A percentile compares a stretch with the other conserved stretches of the same genome.
These are phyloP conservation scores for Acanthosepion esculentum DNA, from an alignment of 2,888 invertebrate species.

Conservation along the genomic window DNA sequence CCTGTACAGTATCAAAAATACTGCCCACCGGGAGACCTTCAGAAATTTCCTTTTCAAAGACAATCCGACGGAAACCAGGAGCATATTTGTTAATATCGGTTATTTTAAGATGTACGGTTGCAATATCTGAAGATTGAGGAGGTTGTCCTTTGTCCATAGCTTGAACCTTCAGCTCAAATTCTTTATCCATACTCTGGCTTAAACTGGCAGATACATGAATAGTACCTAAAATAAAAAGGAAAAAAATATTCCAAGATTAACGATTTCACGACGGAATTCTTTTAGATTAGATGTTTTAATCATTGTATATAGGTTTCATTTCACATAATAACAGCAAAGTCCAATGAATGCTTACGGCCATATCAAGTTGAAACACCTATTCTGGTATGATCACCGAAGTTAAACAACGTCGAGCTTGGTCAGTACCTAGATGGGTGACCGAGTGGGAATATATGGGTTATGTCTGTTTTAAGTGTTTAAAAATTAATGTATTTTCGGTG, in stretches of 20 bases:
- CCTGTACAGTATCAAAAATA: conserved; percentile 86
- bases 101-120: conserved; percentile 79
- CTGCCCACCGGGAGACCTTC: conserved; percentile 92
- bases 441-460: too few species aligned
- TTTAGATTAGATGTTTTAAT: too few species aligned
- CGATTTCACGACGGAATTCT: not conserved
- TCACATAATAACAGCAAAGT: too few species aligned
- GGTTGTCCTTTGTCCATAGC: conserved; percentile 92
- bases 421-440: too few species aligned
- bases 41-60: conserved; percentile 91
- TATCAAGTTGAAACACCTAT: too few species aligned
- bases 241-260: not conserved
- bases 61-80: conserved; percentile 85
- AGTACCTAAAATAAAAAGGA: conserved; percentile 78
- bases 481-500: too few species aligned
- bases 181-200: conserved; percentile 40
- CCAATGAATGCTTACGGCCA: too few species aligned
- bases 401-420: too few species aligned
- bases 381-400: too few species aligned
- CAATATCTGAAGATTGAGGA: conserved; percentile 80
- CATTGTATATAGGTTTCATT: too few species aligned
- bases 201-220: conserved; percentile 81
- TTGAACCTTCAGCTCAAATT: conserved; percentile 49
- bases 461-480: too few species aligned
- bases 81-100: conserved; percentile 88